A percentile compares a stretch with the other conserved stretches of the same genome.
Evolutionary conservation across 2,113 vertebrate species (phyloP).

Genomic region (Hystrix cristata): DNA sequence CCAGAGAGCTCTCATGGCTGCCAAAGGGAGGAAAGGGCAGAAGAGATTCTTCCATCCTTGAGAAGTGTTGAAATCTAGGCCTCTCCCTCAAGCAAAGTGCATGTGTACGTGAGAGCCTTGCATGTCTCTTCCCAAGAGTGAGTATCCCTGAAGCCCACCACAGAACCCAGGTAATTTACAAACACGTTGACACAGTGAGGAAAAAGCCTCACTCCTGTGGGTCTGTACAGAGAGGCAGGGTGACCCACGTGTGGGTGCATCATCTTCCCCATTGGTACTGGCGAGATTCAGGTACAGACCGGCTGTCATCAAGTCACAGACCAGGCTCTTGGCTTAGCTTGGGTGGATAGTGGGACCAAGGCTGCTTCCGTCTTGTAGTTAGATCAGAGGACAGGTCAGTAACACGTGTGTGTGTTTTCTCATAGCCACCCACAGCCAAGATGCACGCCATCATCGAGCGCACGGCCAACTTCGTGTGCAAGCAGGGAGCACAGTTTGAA

Average conservation of each 20-base stretch:
- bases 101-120: rapidly evolving
- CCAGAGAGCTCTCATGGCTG: neutral
- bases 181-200: neutral
- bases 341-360: neutral
- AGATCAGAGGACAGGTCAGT: neutral
- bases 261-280: neutral
- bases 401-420: slow-evolving; percentile 24
- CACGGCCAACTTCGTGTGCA: slow-evolving; percentile 97
- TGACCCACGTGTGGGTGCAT: rapidly evolving
- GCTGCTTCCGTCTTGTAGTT: neutral
- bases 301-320: rapidly evolving
- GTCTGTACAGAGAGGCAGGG: neutral
- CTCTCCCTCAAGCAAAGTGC: neutral
- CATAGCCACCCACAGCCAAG: slow-evolving; percentile 96
- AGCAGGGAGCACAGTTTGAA: slow-evolving; percentile 98
- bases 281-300: neutral
- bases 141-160: no score
- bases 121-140: neutral
- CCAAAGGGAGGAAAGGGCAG: neutral
- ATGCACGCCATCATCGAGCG: slow-evolving; percentile 99
- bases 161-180: rapidly evolving
- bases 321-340: neutral
- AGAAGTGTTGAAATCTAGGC: neutral
- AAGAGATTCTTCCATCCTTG: neutral
- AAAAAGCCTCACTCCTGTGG: rapidly evolving